Evolutionary conservation across 2,888 invertebrate genomes (phyloP).

Genomic region (Rhaphigaster nebulosa): DNA sequence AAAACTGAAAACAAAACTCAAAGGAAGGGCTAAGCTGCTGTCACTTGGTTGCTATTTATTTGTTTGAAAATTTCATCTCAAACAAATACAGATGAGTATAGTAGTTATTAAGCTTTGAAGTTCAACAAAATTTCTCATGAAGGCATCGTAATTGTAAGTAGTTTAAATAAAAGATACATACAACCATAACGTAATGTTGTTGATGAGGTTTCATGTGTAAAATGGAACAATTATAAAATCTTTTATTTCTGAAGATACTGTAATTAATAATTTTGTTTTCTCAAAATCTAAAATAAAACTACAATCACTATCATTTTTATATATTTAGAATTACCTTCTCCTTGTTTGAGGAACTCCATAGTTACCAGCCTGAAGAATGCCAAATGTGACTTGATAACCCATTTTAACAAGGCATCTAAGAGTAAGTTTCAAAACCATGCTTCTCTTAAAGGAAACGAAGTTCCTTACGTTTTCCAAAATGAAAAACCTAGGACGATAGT

Average conservation of each 20-base stretch:
- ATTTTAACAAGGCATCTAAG: constrained; percentile 82
- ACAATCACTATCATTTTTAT: neutral
- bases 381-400: constrained; percentile 91
- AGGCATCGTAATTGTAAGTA: neutral
- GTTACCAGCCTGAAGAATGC: constrained; percentile 87
- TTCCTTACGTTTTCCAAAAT: constrained; percentile 89
- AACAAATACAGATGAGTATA: too few relatives aligned
- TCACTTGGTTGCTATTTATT: neutral
- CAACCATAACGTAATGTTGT: too few relatives aligned
- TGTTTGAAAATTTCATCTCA: too few relatives aligned
- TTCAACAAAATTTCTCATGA: neutral
- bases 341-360: constrained; percentile 89
- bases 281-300: neutral
- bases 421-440: constrained; percentile 85
- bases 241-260: neutral
- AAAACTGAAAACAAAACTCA: neutral
- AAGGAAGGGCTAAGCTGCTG: neutral
- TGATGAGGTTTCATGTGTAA: too few relatives aligned
- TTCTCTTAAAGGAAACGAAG: constrained; percentile 85
- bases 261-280: neutral
- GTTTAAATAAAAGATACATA: too few relatives aligned
- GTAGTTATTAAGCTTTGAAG: too few relatives aligned
- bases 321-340: constrained; percentile 71
- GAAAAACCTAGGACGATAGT: constrained; percentile 85
- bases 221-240: neutral